A percentile compares a stretch with the other conserved stretches of the same genome.
phyloP scores from a whole-genome alignment of 2,888 invertebrate species.

The Luperina testacea region DNA sequence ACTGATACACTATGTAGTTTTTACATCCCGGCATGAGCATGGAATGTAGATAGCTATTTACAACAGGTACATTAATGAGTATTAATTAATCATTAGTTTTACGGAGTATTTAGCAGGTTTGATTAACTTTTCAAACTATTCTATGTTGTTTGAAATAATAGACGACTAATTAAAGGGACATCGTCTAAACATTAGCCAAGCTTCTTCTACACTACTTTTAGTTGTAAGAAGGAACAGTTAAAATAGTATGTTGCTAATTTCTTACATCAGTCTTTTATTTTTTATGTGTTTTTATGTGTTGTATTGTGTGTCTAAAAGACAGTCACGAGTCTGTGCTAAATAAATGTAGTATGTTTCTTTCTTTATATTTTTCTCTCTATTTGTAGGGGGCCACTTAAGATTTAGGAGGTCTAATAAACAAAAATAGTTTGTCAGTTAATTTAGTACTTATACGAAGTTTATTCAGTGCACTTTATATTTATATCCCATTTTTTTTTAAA shows the following conservation, averaged over 20 bases:
- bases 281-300: too few species aligned
- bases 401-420: background rate
- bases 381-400: background rate
- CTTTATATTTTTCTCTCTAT: background rate
- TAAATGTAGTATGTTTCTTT: too few species aligned
- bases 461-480: too few species aligned
- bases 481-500: too few species aligned
- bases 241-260: background rate
- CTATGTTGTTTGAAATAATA: background rate
- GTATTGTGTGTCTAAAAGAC: too few species aligned
- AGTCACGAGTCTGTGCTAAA: too few species aligned
- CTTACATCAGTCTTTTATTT: too few species aligned
- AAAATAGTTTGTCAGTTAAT: background rate
- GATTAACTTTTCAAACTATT: background rate
- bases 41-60: slow-evolving; percentile 46
- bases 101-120: slow-evolving; percentile 35
- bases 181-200: background rate
- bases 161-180: background rate
- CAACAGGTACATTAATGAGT: slow-evolving; percentile 37
- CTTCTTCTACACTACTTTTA: background rate
- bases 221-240: background rate
- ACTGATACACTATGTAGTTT: slow-evolving; percentile 67
- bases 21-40: slow-evolving; percentile 59
- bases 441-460: too few species aligned
- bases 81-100: slow-evolving; percentile 22